Evolutionary conservation across 2,113 vertebrate genomes (phyloP), one percentile per base, ranked within the genome.

Genomic region (Coturnix japonica): DNA sequence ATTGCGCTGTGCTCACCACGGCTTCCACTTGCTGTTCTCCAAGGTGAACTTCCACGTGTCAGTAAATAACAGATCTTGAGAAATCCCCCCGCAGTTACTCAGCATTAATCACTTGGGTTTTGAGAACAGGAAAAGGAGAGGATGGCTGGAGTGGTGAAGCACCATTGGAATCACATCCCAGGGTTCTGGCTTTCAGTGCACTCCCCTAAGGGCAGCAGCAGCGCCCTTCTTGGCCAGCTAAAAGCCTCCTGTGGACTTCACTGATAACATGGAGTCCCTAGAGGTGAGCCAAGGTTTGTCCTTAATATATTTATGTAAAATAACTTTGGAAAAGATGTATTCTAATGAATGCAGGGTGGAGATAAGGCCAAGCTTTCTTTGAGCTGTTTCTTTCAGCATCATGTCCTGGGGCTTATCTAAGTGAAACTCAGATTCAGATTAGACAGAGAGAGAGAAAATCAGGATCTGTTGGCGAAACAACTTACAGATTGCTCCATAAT

Each of bases 1-100:
- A n/a, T 37, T 57, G 47, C 57, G n/a, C 28, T 22, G 30, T 6
- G 1, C 69, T 69, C 63, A 1, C n/a, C 22, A 12, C 2, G 0
- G 49, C 67, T 71, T 65, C 43, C 44, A 60, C 1, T 1, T 28
- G 61, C 41, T 12, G 17, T n/a, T 63, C 63, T 75, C 63, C 37
- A 4, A 18, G 51, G 30, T 67, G 66, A 80, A 37, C 81, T 15
- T 63, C n/a, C 47, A 47, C 77, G 31, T 47, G 30, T 61, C 73
- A 11, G 44, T 56, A 54, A 85, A 65, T 7, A 56, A 12, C 37
- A 81, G 56, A 20, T 33, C 33, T 63, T 70, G 51, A 51, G 46
- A 84, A 61, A 51, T 37, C 64, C 20, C 75, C 82, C 81, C 9
- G 39, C 25, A 4, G 54, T 53, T 53, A 22, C 31, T 76, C 30